phyloP scores from a whole-genome alignment of 30 jellyfish, hydroid and myxozoan genomes.

The Sanderia malayensis region DNA sequence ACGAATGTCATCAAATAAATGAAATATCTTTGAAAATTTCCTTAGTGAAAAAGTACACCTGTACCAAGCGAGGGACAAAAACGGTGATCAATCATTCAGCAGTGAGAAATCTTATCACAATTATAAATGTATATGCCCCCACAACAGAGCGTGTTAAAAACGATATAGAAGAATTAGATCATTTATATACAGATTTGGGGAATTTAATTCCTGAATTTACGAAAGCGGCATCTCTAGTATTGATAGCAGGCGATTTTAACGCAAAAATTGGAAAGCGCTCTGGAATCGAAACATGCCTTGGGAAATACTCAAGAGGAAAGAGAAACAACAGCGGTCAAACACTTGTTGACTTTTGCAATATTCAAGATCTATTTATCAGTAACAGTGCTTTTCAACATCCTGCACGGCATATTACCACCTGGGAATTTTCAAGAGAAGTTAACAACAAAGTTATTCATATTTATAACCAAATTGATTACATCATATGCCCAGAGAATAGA shows the following conservation, averaged over 20 bases:
- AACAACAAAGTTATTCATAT: constrained; percentile 20
- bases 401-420: constrained; percentile 50
- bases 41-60: not conserved
- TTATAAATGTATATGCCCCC: constrained; percentile 37
- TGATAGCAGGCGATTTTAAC: constrained; percentile 21
- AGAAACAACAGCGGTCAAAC: constrained; percentile 32
- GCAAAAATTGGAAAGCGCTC: constrained; percentile 32
- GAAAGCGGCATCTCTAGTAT: constrained; percentile 21
- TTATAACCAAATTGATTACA: constrained; percentile 23
- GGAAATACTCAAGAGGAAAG: constrained; percentile 19
- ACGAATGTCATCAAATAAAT: too few relatives aligned
- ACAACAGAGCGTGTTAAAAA: constrained; percentile 31
- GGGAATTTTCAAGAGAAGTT: constrained; percentile 29
- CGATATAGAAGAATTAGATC: constrained; percentile 11
- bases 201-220: constrained; percentile 7
- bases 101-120: constrained; percentile 5
- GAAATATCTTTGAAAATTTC: too few relatives aligned
- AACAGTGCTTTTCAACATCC: constrained; percentile 47
- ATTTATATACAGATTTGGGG: constrained; percentile 17
- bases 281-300: constrained; percentile 12
- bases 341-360: constrained; percentile 24
- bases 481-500: constrained; percentile 38
- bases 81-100: not conserved
- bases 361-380: constrained; percentile 23
- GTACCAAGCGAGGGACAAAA: not conserved